Conservation (phyloP, 2,113 vertebrate genomes). For the Sceloporus tristichus region DNA sequence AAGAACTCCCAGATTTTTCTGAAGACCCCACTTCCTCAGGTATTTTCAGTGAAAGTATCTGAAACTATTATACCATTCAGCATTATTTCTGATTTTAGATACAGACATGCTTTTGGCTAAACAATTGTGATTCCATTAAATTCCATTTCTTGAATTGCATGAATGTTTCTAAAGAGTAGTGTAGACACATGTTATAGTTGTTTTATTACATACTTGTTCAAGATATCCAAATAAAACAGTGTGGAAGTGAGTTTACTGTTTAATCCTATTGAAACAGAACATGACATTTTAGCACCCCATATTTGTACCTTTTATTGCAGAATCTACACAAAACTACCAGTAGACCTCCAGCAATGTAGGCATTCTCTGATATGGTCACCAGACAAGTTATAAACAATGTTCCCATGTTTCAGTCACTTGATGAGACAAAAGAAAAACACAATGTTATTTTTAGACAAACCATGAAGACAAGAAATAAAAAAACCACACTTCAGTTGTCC, state of each 20-base stretch:
- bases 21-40: conserved; percentile 98
- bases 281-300: neutral
- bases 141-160: neutral
- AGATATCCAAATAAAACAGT: neutral
- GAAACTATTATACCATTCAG: conserved; percentile 27
- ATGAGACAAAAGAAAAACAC: too few species aligned
- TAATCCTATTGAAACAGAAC: neutral
- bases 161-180: neutral
- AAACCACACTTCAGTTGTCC: too few species aligned
- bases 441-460: too few species aligned
- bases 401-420: too few species aligned
- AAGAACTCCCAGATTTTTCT: conserved; percentile 96
- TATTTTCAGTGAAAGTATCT: conserved; percentile 70
- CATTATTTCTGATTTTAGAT: neutral
- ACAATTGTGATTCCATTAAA: neutral
- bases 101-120: neutral
- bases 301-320: neutral
- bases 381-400: too few species aligned
- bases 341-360: neutral
- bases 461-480: too few species aligned
- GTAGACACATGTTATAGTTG: neutral
- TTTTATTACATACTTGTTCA: neutral
- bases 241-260: neutral
- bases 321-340: too few species aligned
- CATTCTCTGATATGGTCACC: neutral